Evolutionary conservation across 1,140 invertebrate genomes (phyloP).

Genomic region (Globodera rostochiensis): DNA sequence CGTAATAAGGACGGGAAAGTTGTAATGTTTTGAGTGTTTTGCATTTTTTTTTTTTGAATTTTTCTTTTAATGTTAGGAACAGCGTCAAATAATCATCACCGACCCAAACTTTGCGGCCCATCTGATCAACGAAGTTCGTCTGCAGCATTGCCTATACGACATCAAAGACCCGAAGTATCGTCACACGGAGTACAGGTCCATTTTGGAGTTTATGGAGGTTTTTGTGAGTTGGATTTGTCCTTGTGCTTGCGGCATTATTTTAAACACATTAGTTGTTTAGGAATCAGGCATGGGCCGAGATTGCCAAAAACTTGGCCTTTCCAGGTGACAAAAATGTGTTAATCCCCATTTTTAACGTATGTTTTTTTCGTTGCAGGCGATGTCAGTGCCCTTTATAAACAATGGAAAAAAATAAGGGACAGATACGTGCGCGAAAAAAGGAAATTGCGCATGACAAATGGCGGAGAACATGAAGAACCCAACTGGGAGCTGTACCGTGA

Average conservation of each 20-base stretch:
- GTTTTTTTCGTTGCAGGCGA: conserved; percentile 22
- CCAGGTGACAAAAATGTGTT: conserved; percentile 11
- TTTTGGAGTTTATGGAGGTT: not conserved
- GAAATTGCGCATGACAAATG: conserved; percentile 42
- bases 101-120: conserved; percentile 42
- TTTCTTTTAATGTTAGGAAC: conserved; percentile 24
- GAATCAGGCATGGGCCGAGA: conserved; percentile 42
- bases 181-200: conserved; percentile 38
- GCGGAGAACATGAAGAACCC: conserved; percentile 21
- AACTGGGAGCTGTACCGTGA: conserved; percentile 44
- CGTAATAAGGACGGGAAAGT: conserved; percentile 39
- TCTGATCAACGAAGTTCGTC: conserved; percentile 36
- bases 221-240: not conserved
- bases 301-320: conserved; percentile 44
- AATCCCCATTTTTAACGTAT: conserved; percentile 11
- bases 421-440: conserved; percentile 47
- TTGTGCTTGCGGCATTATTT: not conserved
- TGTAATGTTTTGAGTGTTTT: conserved; percentile 18
- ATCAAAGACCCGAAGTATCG: conserved; percentile 47
- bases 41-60: not conserved
- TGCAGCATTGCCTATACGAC: conserved; percentile 41
- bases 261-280: not conserved
- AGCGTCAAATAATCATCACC: conserved; percentile 42
- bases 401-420: conserved; percentile 49
- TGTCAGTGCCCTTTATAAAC: conserved; percentile 48